Conservation (phyloP, 2,888 invertebrate genomes). For the Augiades crinisus region DNA sequence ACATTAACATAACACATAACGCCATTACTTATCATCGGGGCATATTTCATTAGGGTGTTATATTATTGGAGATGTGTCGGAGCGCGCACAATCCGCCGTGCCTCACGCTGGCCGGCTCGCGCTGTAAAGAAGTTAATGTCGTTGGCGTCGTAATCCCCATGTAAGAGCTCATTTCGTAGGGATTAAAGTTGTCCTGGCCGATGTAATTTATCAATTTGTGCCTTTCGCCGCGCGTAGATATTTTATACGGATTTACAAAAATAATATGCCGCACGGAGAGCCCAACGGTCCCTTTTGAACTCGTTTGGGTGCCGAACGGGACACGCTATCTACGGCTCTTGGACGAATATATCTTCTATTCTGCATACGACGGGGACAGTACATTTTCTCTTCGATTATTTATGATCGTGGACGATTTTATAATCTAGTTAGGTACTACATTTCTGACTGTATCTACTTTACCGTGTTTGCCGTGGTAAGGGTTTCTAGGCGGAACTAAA, state of each 20-base stretch:
- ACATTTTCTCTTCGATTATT: conserved; percentile 4
- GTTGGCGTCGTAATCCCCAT: conserved; percentile 52
- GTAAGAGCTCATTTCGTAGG: conserved; percentile 61
- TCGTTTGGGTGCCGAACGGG: not conserved
- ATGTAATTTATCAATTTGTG: conserved; percentile 70
- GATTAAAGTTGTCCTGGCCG: conserved; percentile 58
- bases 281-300: not conserved
- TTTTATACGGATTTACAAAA: conserved; percentile 34
- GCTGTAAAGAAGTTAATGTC: conserved; percentile 21
- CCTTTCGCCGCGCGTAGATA: conserved; percentile 33
- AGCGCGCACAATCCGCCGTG: conserved; percentile 48
- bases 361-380: conserved; percentile 9
- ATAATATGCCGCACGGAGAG: conserved; percentile 5
- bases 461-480: too few relatives aligned
- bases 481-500: too few relatives aligned
- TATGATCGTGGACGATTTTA: not conserved
- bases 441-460: conserved; percentile 2
- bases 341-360: conserved; percentile 11
- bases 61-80: conserved; percentile 47
- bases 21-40: conserved; percentile 43
- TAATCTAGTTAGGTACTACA: not conserved
- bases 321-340: not conserved
- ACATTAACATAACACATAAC: conserved; percentile 43
- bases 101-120: conserved; percentile 42
- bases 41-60: conserved; percentile 64